Base-by-base conservation (phyloP, 2,888 invertebrate genomes). In the Kryphioiulus occultus region DNA sequence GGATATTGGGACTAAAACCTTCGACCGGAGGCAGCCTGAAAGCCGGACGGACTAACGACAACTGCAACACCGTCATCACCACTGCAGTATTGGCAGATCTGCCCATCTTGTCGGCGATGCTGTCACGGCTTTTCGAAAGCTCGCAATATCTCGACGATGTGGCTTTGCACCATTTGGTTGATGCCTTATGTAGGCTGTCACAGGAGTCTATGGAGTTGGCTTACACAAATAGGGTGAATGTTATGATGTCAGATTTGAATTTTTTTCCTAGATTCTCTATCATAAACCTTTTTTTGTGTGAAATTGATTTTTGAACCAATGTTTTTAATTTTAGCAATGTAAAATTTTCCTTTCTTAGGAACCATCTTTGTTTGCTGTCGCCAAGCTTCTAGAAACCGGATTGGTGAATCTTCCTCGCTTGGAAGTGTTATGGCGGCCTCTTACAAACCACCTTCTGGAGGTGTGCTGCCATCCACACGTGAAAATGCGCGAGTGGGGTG, bases 121-220 rank as follows among this genome's bases (percentile, higher is more conserved):
- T 99, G 89, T 97, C 97, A 88, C 94, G 96, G 89, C 94, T 99
- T 7, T 99, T 99, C 92, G 98, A 99, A 92, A 97, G 98, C 47
- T 98, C 98, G 89, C 97, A 96, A 92, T 95, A 96, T 92, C 93
- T 99, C 89, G 97, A 98, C 92, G 98, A 99, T 91, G 97, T 97
- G 2, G 97, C 98, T 1, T 92, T 99, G 5, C 98, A 99, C 92
- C 98, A 99, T 92, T 93, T 99, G 53, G 98, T 99, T 87, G 98
- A 99, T 92, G 99, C 99, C 0, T 93, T 99, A 0, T 98, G 98
- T 91, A 98, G 98, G 92, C 93, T 99, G 30, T 98, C 98, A 0
- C 96, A 97, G 89, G 99, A 99, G 92, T 97, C 98, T 35, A 98
- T 99, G 98, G 98, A 99, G 91, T 93, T 98, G 88, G 98, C 98